Percentiles rank a stretch among this genome's conserved stretches.
These are phyloP conservation scores for Calonectris borealis DNA, from an alignment of 2,113 vertebrate species.

Conservation along the genomic window DNA sequence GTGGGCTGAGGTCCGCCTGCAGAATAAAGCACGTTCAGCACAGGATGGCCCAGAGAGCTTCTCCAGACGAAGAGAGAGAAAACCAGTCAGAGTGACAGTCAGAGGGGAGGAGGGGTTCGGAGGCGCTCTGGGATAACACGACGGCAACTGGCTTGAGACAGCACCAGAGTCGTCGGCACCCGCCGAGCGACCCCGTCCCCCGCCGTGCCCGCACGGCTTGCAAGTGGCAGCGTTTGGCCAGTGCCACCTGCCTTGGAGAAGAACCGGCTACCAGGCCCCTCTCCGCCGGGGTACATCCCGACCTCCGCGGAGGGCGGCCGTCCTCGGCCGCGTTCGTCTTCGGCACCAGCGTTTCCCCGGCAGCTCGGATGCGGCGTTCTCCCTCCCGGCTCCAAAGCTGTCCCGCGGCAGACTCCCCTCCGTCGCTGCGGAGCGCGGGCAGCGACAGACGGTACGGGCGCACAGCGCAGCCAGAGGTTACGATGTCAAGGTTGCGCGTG, in stretches of 20 bases:
- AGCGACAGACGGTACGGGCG: accelerated
- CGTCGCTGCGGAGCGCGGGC: accelerated
- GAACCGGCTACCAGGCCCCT: no score
- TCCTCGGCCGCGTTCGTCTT: accelerated
- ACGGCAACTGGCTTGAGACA: no score
- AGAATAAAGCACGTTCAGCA: background rate
- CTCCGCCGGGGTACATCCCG: background rate
- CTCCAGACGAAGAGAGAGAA: background rate
- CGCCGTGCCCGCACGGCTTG: background rate
- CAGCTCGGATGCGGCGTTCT: background rate
- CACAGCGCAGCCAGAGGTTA: accelerated
- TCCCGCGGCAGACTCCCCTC: background rate
- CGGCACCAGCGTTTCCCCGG: background rate
- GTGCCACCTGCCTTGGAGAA: background rate
- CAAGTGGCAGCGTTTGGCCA: background rate
- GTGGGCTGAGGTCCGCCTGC: background rate
- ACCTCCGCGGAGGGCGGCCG: accelerated
- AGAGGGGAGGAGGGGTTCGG: background rate
- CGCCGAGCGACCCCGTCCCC: background rate
- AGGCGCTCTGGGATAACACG: background rate
- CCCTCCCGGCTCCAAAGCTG: background rate
- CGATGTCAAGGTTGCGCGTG: accelerated
- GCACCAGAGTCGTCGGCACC: no score
- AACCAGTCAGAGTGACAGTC: no score
- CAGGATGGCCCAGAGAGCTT: background rate